These are phyloP conservation scores for Semnornis frantzii DNA, from an alignment of 2,113 vertebrate genomes.

Conservation along the genomic window DNA sequence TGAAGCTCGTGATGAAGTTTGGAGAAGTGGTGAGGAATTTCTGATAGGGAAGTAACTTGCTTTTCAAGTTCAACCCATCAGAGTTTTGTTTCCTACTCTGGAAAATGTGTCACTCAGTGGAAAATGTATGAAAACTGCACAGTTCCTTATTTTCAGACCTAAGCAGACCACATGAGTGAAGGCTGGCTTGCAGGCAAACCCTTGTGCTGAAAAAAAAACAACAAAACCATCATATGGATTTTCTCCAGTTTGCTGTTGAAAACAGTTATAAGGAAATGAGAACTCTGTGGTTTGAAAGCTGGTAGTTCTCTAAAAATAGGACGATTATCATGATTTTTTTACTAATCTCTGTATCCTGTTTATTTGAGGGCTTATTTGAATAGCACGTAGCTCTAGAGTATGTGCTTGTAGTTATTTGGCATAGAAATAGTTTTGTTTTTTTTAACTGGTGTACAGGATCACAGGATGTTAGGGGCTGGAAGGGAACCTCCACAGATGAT, in stretches of 20 bases:
- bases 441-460: not conserved
- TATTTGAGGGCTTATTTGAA: not conserved
- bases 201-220: not conserved
- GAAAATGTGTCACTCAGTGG: not conserved
- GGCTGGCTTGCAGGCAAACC: not conserved
- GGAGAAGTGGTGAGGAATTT: no score
- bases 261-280: not conserved
- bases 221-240: not conserved
- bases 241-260: not conserved
- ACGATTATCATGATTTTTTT: no score
- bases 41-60: no score
- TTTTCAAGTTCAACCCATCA: no score
- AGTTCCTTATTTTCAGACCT: not conserved
- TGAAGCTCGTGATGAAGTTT: no score
- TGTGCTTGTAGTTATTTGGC: not conserved
- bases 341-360: not conserved
- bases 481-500: no score
- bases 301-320: not conserved
- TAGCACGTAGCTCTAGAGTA: not conserved
- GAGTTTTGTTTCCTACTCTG: not conserved
- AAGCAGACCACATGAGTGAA: not conserved
- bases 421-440: not conserved
- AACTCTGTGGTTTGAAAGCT: not conserved
- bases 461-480: no score
- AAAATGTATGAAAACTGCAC: not conserved